Evolutionary conservation across 1,140 invertebrate species (phyloP), one percentile per base, ranked within the genome.

Genomic region (Parapsyche elsis): DNA sequence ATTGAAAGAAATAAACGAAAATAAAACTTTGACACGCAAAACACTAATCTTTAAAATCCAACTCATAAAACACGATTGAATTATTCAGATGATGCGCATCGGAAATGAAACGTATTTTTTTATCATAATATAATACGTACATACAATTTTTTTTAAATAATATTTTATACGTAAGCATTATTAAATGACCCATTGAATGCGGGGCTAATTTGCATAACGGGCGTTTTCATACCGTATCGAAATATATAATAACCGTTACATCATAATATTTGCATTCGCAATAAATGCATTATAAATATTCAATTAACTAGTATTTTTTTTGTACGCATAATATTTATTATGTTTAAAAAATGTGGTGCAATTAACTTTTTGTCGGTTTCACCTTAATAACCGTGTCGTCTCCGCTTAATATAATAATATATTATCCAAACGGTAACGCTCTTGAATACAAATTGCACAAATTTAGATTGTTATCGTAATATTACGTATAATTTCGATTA

Each of bases 251-350:
- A 67, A 67, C 64, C 64, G 64, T 67, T 67, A 67, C 9, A 67
- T 24, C 9, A 26, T 26, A 26, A 67, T 67, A 67, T 67, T 67
- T 67, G 21, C 64, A 67, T 67, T 67, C 24, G 64, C 64, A 30
- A 67, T 67, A 67, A 23, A 67, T 67, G 64, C 24, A 67, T 67
- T 67, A 67, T 67, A 67, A 67, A 67, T 67, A 67, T 14, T 67
- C 24, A 67, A 67, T 67, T 12, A 67, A 67, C 64, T 24, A 0
- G 21, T 1, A 19, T 61, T 61, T 61, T 61, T 19, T 21, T 7
- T 12, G 16, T 10, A 53, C 16, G 16, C 10, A 53, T 53, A 53
- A 53, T 53, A 16, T 14, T 53, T 53, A 14, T 53, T 53, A 12
- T 16, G 16, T 53, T 53, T 12, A 61, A 67, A n/a, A 67, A 67